Conservation (phyloP, 1,140 invertebrate species). For the Linepithema humile region DNA sequence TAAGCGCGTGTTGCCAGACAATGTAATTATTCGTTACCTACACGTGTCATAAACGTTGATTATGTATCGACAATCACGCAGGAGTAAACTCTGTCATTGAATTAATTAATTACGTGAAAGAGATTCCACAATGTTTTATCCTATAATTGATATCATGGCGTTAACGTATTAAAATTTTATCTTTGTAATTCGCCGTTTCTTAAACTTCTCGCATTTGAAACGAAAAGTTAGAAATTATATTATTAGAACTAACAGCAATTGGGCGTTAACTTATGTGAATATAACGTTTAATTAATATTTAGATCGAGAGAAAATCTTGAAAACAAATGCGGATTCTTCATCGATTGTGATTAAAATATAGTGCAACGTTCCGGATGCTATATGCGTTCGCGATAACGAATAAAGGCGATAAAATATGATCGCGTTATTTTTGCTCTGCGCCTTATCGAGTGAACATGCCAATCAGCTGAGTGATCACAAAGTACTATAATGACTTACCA, state of each 20-base stretch:
- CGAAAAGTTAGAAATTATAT: neutral
- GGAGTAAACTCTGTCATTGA: neutral
- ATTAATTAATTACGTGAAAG: neutral
- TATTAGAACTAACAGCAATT: neutral
- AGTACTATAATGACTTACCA: slow-evolving; percentile 58
- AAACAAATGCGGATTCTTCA: neutral
- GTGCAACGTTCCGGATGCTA: neutral
- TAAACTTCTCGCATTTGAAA: neutral
- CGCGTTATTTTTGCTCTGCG: neutral
- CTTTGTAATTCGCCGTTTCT: neutral
- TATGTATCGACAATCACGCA: neutral
- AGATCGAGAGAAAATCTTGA: neutral
- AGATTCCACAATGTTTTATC: neutral
- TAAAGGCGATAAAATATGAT: neutral
- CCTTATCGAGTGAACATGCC: neutral
- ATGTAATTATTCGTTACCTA: neutral
- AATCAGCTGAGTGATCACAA: neutral
- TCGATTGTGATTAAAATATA: neutral
- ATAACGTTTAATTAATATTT: neutral
- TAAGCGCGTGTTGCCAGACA: neutral
- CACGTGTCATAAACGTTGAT: neutral
- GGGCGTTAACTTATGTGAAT: neutral
- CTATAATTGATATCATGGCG: neutral
- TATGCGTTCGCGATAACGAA: neutral
- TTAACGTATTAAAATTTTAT: neutral